Conservation (phyloP, 2,797 vertebrate species). For the Myotis planiceps region DNA sequence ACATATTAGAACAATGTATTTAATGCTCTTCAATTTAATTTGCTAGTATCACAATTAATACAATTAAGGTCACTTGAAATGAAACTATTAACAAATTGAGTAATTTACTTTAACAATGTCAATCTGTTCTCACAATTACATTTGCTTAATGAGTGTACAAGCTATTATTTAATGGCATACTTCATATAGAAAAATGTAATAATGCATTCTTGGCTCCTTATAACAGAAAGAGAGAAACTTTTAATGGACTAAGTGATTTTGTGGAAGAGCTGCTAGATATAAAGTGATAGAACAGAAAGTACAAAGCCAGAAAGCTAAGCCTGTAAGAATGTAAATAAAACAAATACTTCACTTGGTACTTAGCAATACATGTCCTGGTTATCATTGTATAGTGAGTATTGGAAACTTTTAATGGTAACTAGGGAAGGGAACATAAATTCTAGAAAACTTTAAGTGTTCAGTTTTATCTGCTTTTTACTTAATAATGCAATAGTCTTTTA, state of each 20-base stretch:
- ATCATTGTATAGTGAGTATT: not conserved
- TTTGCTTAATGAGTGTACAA: constrained; percentile 89
- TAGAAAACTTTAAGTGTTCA: not conserved
- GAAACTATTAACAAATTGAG: constrained; percentile 87
- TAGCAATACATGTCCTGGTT: not conserved
- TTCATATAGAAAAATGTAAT: constrained; percentile 85
- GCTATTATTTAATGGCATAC: constrained; percentile 86
- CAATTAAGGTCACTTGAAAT: constrained; percentile 89
- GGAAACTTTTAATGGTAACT: not conserved
- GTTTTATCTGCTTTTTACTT: not conserved
- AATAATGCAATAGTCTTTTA: not conserved
- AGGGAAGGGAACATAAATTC: not conserved
- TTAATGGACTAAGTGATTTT: constrained; percentile 75
- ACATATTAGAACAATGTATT: constrained; percentile 86
- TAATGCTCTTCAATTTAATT: constrained; percentile 88
- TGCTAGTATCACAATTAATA: constrained; percentile 88
- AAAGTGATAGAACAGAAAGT: constrained; percentile 58
- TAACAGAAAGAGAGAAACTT: constrained; percentile 79
- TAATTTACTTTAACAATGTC: constrained; percentile 90
- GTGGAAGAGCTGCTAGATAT: constrained; percentile 38
- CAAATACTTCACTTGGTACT: not conserved
- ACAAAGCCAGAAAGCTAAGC: constrained; percentile 61
- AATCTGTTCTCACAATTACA: constrained; percentile 89
- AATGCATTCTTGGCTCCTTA: constrained; percentile 80
- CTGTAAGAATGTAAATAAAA: constrained; percentile 63